These are phyloP conservation scores for Rhyzopertha dominica DNA, from an alignment of 1,140 invertebrate genomes.

Conservation along the genomic window DNA sequence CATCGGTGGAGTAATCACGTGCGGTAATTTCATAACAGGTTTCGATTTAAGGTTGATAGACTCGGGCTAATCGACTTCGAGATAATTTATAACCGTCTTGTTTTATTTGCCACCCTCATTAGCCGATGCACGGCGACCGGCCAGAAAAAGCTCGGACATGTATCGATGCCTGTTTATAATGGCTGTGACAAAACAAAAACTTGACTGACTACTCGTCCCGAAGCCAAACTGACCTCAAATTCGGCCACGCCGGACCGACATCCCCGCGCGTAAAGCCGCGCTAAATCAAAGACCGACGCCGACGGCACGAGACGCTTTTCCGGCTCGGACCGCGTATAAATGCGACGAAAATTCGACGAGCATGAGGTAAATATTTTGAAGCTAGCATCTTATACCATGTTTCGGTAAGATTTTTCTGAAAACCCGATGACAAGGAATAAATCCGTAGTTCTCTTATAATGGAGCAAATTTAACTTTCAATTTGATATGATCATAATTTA, in stretches of 20 bases:
- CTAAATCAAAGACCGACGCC: too few relatives aligned
- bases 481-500: too few relatives aligned
- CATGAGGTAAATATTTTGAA: too few relatives aligned
- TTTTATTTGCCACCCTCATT: slow-evolving; percentile 43
- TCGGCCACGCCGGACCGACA: slow-evolving; percentile 16
- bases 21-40: slow-evolving; percentile 43
- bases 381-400: too few relatives aligned
- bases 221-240: slow-evolving; percentile 24
- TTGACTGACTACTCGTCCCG: slow-evolving; percentile 24
- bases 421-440: too few relatives aligned
- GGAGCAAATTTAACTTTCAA: too few relatives aligned
- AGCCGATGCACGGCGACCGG: slow-evolving; percentile 26
- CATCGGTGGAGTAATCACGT: slow-evolving; percentile 36
- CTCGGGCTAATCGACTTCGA: slow-evolving; percentile 37
- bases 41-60: slow-evolving; percentile 42
- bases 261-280: too few relatives aligned
- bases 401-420: too few relatives aligned
- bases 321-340: too few relatives aligned
- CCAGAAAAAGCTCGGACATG: slow-evolving; percentile 27
- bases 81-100: slow-evolving; percentile 42
- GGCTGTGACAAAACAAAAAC: slow-evolving; percentile 31
- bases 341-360: too few relatives aligned
- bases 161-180: slow-evolving; percentile 31
- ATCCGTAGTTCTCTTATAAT: too few relatives aligned
- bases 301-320: too few relatives aligned